A percentile compares a stretch with the other conserved stretches of the same genome.
phyloP scores from a whole-genome alignment of 1,140 invertebrate species.

The Panonychus citri region DNA sequence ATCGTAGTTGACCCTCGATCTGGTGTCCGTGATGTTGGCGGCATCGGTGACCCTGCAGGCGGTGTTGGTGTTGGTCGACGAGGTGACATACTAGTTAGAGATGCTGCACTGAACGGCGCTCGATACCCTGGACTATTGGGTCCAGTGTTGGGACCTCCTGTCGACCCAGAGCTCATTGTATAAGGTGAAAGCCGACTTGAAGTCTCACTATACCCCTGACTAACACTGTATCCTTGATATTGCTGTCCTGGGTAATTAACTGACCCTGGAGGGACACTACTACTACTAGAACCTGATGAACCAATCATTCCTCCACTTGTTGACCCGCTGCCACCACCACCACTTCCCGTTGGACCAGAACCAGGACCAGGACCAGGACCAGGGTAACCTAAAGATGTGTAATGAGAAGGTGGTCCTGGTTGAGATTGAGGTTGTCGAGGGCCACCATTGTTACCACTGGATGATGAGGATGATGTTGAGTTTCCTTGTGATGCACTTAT shows the following conservation, averaged over 20 bases:
- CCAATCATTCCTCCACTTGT: neutral
- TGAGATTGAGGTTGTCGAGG: neutral
- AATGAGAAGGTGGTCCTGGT: neutral
- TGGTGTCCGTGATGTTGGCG: conserved; percentile 13
- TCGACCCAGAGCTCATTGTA: neutral
- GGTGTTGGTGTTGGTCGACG: conserved; percentile 33
- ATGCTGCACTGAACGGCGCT: conserved; percentile 48
- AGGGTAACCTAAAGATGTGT: neutral
- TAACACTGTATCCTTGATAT: conserved; percentile 5
- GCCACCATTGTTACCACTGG: neutral
- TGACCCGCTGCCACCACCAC: neutral
- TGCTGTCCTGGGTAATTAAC: neutral
- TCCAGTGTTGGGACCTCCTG: neutral
- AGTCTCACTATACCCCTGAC: conserved; percentile 1
- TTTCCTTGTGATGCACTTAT: neutral
- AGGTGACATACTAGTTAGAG: conserved; percentile 47
- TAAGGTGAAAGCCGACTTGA: conserved; percentile 9
- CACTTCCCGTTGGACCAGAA: neutral
- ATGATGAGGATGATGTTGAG: neutral
- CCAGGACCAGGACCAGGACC: neutral
- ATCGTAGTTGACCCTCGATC: conserved; percentile 26
- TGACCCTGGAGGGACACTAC: neutral
- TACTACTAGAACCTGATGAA: neutral
- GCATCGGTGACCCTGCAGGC: conserved; percentile 16
- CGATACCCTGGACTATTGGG: conserved; percentile 45